Conservation (phyloP, 2,888 invertebrate genomes). For the Coelinius sp. region DNA sequence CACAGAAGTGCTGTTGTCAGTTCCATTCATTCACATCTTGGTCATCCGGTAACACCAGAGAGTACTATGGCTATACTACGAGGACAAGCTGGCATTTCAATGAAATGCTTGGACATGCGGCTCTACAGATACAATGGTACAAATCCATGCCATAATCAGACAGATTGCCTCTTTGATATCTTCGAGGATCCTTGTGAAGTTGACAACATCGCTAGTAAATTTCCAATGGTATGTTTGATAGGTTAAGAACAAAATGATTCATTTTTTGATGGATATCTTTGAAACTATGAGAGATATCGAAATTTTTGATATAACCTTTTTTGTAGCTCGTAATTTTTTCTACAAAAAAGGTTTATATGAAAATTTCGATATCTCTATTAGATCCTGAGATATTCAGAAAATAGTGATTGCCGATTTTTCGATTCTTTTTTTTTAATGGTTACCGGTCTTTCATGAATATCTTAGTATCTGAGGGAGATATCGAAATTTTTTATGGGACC, state of each 20-base stretch:
- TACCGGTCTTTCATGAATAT: too few relatives aligned
- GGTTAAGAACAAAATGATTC: too few relatives aligned
- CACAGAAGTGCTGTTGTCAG: conserved; percentile 61
- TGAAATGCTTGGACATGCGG: conserved; percentile 52
- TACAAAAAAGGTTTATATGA: too few relatives aligned
- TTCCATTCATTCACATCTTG: conserved; percentile 61
- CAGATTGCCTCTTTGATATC: conserved; percentile 83
- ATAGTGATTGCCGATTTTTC: neutral
- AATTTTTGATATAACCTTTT: too few relatives aligned
- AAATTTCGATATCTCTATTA: too few relatives aligned
- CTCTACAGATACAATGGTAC: conserved; percentile 44
- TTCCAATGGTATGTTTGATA: conserved; percentile 62
- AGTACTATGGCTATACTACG: conserved; percentile 61
- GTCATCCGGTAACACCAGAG: conserved; percentile 65
- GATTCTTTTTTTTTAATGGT: too few relatives aligned
- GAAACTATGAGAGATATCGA: too few relatives aligned
- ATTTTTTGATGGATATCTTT: too few relatives aligned
- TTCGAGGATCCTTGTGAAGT: conserved; percentile 85
- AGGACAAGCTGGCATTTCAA: conserved; percentile 57
- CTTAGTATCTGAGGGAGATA: too few relatives aligned
- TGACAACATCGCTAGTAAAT: conserved; percentile 74
- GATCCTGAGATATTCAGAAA: too few relatives aligned
- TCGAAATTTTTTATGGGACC: too few relatives aligned
- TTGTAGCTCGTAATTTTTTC: too few relatives aligned
- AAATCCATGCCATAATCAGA: conserved; percentile 63